These are phyloP conservation scores for Cephus nigrinus DNA, from an alignment of 2,888 invertebrate genomes.

Conservation along the genomic window DNA sequence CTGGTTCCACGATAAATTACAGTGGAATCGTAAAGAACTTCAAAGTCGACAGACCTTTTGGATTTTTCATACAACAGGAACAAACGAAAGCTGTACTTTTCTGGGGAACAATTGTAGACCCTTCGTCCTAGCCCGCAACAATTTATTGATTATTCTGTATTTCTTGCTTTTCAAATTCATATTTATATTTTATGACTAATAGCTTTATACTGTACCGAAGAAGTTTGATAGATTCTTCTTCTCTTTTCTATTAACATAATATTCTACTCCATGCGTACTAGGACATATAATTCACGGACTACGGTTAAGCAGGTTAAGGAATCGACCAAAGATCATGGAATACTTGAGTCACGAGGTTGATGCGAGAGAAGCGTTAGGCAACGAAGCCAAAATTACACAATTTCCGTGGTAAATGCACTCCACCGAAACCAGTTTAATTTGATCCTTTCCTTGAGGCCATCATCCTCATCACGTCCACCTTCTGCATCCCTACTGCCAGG, in stretches of 20 bases:
- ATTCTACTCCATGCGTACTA: too few species aligned
- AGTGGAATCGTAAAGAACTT: slow-evolving; percentile 58
- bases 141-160: too few species aligned
- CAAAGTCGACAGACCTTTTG: slow-evolving; percentile 65
- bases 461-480: neutral
- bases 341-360: neutral
- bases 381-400: slow-evolving; percentile 14
- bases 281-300: neutral
- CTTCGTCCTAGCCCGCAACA: slow-evolving; percentile 22
- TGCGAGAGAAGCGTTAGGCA: slow-evolving; percentile 10
- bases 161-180: too few species aligned
- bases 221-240: too few species aligned
- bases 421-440: slow-evolving; percentile 13
- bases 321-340: slow-evolving; percentile 5
- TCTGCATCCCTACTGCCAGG: neutral
- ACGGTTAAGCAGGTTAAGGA: neutral
- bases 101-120: slow-evolving; percentile 64
- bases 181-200: too few species aligned
- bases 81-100: slow-evolving; percentile 64
- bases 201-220: too few species aligned
- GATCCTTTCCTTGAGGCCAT: neutral
- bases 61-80: slow-evolving; percentile 67
- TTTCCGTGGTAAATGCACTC: slow-evolving; percentile 15
- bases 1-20: slow-evolving; percentile 60
- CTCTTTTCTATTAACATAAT: too few species aligned